These are phyloP conservation scores for Alethe castanea DNA, from an alignment of 2,113 vertebrate genomes.

Conservation along the genomic window DNA sequence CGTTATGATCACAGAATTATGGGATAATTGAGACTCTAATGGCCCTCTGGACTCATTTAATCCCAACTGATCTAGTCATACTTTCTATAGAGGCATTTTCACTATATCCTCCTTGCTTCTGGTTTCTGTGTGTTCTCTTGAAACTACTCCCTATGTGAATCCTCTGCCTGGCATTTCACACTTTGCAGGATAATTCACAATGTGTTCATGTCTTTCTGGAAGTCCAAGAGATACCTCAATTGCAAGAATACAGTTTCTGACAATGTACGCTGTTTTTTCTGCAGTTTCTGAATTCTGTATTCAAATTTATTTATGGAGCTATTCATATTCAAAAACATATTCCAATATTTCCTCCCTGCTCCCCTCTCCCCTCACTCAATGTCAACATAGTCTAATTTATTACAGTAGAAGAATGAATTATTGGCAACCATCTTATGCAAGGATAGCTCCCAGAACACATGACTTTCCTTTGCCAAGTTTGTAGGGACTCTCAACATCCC, in stretches of 20 bases:
- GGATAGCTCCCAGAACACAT: not conserved
- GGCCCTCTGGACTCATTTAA: not conserved
- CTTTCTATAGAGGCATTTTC: not conserved
- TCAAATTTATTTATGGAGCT: not conserved
- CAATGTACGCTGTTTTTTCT: not conserved
- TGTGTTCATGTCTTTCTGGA: not conserved
- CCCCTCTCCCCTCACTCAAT: not conserved
- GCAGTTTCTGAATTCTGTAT: not conserved
- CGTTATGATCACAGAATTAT: not conserved
- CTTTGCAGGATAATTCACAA: not conserved
- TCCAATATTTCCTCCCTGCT: not conserved
- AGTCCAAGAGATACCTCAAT: not conserved
- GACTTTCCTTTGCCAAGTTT: not conserved
- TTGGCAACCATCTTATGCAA: not conserved
- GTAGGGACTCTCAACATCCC: not conserved
- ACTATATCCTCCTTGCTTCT: not conserved
- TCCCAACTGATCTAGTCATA: not conserved
- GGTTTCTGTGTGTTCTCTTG: not conserved
- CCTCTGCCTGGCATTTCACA: not conserved
- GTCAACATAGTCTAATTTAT: not conserved
- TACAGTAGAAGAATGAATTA: not conserved
- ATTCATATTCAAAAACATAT: not conserved
- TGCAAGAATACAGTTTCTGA: not conserved
- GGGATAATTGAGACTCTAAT: not conserved
- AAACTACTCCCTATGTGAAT: not conserved